Evolutionary conservation across 2,797 vertebrate species (phyloP), one percentile per base, ranked within the genome.

Genomic region (Falco cherrug): DNA sequence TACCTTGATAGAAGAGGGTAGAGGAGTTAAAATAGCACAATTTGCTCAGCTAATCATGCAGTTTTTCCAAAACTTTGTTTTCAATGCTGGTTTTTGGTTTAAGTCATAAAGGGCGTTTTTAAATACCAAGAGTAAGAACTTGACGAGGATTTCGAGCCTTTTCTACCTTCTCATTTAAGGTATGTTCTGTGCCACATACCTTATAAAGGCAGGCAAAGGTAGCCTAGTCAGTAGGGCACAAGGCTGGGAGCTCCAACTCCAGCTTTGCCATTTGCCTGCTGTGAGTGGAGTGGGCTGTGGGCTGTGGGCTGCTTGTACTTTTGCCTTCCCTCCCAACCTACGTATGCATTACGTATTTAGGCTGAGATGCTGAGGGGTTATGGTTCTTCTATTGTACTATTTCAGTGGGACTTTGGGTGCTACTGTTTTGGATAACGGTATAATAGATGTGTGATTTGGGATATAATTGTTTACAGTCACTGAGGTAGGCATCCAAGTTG

Each of bases 101-200:
- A 51, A 56, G 18, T 54, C 15, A 11, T 43, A 59, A 77, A 73
- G 37, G 5, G 2, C 60, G 8, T 47, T 71, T 63, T 88, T 60
- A 74, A 88, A 53, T 28, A 35, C 19, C n/a, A 45, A 77, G 19
- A 76, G 29, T 17, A 45, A 77, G 19, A 76, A 33, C 16, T 65
- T 48, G 21, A 8, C 24, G 53, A 65, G 13, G 53, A 65, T 65
- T 80, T 91, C 60, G 24, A 78, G 17, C 26, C 26, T 82, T 86
- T 80, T 76, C 56, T 90, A 24, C 56, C 28, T 70, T 70, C 29
- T 64, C 6, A 6, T 45, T 63, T 60, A 33, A n/a, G 35, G 28
- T 31, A 2, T 28, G 33, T 6, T 54, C 29, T 48, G 18, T 89
- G 29, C 29, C 51, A 16, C 0, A 0, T 35, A 4, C 0, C 0